phyloP scores from a whole-genome alignment of 2,888 invertebrate species.

The Melanostoma scalare region DNA sequence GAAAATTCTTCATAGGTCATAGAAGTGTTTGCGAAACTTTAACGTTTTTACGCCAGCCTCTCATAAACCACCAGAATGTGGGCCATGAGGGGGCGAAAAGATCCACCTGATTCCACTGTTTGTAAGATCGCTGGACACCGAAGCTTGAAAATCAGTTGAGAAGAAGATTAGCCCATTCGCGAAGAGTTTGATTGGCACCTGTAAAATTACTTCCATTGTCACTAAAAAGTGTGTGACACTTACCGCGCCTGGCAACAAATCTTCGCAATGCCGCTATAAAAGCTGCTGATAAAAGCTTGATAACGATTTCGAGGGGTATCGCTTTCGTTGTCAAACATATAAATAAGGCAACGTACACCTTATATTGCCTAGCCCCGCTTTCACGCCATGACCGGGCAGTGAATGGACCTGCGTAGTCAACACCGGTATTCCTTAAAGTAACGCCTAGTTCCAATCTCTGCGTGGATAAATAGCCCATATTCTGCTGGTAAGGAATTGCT shows the following conservation, averaged over 20 bases:
- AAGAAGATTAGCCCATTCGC: conserved; percentile 5
- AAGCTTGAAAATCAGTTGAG: conserved; percentile 3
- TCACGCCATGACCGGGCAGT: conserved; percentile 66
- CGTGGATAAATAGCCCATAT: conserved; percentile 70
- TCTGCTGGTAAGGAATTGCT: conserved; percentile 41
- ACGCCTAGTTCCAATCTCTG: conserved; percentile 56
- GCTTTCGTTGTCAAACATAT: conserved; percentile 76
- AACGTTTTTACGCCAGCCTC: conserved; percentile 77
- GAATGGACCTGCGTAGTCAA: conserved; percentile 74
- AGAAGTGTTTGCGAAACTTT: conserved; percentile 75
- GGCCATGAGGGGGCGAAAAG: conserved; percentile 77
- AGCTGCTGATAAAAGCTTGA: conserved; percentile 73
- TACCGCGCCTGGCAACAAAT: conserved; percentile 68
- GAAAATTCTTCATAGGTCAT: conserved; percentile 76
- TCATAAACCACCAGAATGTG: conserved; percentile 78
- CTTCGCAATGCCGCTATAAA: conserved; percentile 75
- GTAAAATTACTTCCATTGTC: conserved; percentile 11
- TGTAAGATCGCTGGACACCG: conserved; percentile 25
- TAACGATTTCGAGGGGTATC: conserved; percentile 75
- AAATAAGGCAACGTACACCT: conserved; percentile 75
- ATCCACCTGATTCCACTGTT: conserved; percentile 75
- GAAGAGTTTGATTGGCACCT: not conserved
- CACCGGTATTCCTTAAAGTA: conserved; percentile 72
- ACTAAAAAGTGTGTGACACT: conserved; percentile 11
- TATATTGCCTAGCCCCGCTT: conserved; percentile 71